These are phyloP conservation scores for Chrysolina americana DNA, from an alignment of 2,888 invertebrate species.

Conservation along the genomic window DNA sequence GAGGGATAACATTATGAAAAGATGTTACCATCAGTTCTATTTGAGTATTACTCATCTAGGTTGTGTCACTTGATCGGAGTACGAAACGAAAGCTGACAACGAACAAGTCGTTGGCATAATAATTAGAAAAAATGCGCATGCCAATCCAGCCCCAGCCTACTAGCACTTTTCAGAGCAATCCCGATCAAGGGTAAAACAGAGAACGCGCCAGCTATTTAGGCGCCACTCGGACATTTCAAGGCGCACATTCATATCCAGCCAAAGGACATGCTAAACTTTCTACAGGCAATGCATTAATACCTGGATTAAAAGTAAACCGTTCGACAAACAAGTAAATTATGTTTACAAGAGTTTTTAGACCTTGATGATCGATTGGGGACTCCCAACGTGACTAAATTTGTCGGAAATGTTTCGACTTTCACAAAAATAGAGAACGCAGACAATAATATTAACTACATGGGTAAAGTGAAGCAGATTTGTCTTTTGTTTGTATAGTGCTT, in stretches of 20 bases:
- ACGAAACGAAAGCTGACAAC: too few relatives aligned
- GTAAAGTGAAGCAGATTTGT: neutral
- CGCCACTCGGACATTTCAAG: constrained; percentile 38
- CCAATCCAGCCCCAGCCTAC: neutral
- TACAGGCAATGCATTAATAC: constrained; percentile 1
- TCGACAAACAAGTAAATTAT: neutral
- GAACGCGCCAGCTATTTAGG: constrained; percentile 34
- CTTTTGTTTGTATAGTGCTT: neutral
- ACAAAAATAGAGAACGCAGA: neutral
- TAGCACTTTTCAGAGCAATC: neutral
- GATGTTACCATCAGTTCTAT: too few relatives aligned
- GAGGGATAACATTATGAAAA: too few relatives aligned
- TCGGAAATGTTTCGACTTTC: constrained; percentile 13
- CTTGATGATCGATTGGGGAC: constrained; percentile 1
- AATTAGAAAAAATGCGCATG: too few relatives aligned
- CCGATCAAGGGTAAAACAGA: constrained; percentile 15
- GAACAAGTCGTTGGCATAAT: too few relatives aligned
- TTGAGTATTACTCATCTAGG: too few relatives aligned
- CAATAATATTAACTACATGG: neutral
- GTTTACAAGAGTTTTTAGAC: constrained; percentile 14
- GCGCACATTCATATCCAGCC: constrained; percentile 17
- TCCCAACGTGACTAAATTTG: neutral
- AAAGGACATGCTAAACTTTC: constrained; percentile 26
- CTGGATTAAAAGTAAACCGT: constrained; percentile 14
- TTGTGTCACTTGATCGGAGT: too few relatives aligned